Conservation (phyloP, 2,888 invertebrate genomes). For the Drosophila rubida region DNA sequence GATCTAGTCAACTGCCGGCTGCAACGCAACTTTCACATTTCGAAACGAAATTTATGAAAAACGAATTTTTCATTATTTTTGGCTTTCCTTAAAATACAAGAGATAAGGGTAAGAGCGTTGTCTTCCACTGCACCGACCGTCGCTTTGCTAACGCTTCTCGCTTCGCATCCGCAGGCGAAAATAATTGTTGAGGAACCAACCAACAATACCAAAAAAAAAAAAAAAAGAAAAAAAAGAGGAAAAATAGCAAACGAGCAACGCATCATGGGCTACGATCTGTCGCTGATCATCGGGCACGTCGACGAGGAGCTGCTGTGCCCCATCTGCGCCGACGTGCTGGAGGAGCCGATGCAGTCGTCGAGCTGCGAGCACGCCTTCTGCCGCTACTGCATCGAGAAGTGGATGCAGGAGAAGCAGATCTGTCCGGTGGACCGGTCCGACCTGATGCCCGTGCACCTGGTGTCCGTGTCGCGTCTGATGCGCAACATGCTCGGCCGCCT, state of each 20-base stretch:
- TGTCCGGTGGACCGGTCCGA: constrained; percentile 65
- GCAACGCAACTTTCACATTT: constrained; percentile 38
- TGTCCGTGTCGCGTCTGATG: constrained; percentile 59
- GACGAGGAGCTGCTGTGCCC: constrained; percentile 69
- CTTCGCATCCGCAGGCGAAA: too few relatives aligned
- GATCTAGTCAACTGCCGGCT: constrained; percentile 34
- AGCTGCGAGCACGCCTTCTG: constrained; percentile 64
- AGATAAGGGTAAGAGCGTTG: constrained; percentile 29
- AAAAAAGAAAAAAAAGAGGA: too few relatives aligned
- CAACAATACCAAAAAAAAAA: too few relatives aligned
- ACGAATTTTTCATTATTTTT: constrained; percentile 18
- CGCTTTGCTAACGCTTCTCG: too few relatives aligned
- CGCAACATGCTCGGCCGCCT: constrained; percentile 63
- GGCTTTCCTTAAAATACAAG: constrained; percentile 32
- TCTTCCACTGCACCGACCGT: too few relatives aligned
- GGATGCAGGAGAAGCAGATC: constrained; percentile 56
- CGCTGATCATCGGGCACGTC: constrained; percentile 54
- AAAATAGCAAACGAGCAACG: too few relatives aligned
- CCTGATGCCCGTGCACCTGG: constrained; percentile 38
- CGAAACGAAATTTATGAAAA: constrained; percentile 54
- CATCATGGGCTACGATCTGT: constrained; percentile 64
- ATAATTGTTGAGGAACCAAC: background rate
- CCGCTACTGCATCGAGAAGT: constrained; percentile 61
- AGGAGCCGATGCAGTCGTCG: constrained; percentile 61
- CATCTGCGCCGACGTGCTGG: constrained; percentile 63